phyloP scores from a whole-genome alignment of 2,113 vertebrate genomes.

The Cygnus buccinator region DNA sequence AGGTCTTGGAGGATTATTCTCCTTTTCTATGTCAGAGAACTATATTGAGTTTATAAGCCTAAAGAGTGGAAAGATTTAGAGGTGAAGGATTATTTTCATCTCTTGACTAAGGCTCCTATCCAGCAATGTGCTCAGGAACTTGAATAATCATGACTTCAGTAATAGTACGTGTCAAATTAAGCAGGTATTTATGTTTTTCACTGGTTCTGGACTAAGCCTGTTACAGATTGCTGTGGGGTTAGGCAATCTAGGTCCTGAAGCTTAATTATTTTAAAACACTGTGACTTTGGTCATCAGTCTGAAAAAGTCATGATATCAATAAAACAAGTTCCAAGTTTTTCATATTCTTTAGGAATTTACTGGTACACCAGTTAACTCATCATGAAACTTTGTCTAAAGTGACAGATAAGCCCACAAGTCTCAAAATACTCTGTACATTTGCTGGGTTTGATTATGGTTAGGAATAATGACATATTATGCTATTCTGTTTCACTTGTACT shows the following conservation, averaged over 20 bases:
- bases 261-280: not conserved
- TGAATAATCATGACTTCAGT: not conserved
- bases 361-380: not conserved
- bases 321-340: not conserved
- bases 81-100: slow-evolving; percentile 22
- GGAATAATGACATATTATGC: not conserved
- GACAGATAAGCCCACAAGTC: not conserved
- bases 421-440: not conserved
- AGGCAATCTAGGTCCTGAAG: not conserved
- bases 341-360: not conserved
- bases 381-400: not conserved
- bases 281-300: not conserved
- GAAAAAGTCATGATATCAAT: not conserved
- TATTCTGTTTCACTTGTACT: slow-evolving; percentile 39
- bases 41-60: slow-evolving; percentile 1
- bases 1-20: slow-evolving; percentile 20
- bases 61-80: slow-evolving; percentile 18
- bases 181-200: not conserved
- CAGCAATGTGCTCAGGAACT: not conserved
- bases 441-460: not conserved
- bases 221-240: not conserved
- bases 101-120: not conserved
- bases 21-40: not conserved
- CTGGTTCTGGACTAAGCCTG: not conserved
- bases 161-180: slow-evolving; percentile 20